Evolutionary conservation across 1,140 invertebrate species (phyloP).

Genomic region (Hycleus phaleratus): DNA sequence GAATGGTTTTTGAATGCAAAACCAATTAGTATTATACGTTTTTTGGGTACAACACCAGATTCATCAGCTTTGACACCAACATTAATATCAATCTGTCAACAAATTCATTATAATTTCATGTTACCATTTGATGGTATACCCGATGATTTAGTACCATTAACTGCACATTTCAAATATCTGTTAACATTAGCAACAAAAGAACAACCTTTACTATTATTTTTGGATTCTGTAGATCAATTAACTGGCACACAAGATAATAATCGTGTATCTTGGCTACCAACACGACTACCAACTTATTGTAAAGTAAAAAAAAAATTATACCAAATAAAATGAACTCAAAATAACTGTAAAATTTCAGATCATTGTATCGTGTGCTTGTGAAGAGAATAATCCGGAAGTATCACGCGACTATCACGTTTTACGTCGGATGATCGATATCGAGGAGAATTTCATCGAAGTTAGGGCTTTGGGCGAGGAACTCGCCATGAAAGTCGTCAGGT

Average conservation of each 20-base stretch:
- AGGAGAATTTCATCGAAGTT: constrained; percentile 90
- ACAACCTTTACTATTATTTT: constrained; percentile 78
- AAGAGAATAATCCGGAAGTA: constrained; percentile 77
- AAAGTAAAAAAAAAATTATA: constrained; percentile 55
- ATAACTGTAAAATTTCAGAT: constrained; percentile 50
- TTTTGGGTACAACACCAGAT: constrained; percentile 94
- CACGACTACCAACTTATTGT: constrained; percentile 78
- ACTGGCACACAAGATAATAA: constrained; percentile 92
- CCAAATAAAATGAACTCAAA: background rate
- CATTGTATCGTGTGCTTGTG: constrained; percentile 82
- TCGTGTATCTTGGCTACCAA: constrained; percentile 94
- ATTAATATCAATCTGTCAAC: constrained; percentile 90
- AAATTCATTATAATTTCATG: constrained; percentile 86
- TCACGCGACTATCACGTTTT: constrained; percentile 81
- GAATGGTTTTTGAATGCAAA: constrained; percentile 64
- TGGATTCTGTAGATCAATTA: constrained; percentile 91
- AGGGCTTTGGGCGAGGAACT: constrained; percentile 85
- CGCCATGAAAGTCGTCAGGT: constrained; percentile 77
- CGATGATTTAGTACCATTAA: constrained; percentile 90
- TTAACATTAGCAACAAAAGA: constrained; percentile 71
- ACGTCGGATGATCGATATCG: constrained; percentile 80
- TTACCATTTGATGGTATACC: constrained; percentile 89
- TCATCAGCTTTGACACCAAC: constrained; percentile 90
- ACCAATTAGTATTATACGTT: constrained; percentile 84
- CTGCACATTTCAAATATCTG: constrained; percentile 91